Percentiles rank a stretch among this genome's conserved stretches.
Conservation (phyloP, 2,113 vertebrate species). For the Osmerus eperlanus region DNA sequence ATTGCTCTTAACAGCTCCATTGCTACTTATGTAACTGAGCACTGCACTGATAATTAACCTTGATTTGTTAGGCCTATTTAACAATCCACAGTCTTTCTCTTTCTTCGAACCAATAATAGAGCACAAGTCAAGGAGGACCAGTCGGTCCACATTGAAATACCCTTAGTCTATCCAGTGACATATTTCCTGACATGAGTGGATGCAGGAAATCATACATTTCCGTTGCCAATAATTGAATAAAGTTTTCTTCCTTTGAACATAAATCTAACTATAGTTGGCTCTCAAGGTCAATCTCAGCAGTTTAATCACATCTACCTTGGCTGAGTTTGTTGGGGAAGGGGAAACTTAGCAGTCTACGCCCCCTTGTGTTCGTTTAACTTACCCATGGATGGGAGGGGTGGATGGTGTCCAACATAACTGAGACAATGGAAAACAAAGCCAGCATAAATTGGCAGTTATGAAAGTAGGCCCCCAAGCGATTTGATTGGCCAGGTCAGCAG, state of each 20-base stretch:
- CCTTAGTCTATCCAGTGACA: conserved; percentile 1
- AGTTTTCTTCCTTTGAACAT: conserved; percentile 52
- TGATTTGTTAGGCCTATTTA: no score
- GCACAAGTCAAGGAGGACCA: conserved; percentile 15
- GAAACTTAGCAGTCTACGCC: conserved; percentile 69
- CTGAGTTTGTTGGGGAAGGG: conserved; percentile 37
- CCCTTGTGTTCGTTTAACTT: conserved; percentile 66
- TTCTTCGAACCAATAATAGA: background rate
- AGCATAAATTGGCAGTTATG: conserved; percentile 20
- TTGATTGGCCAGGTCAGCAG: conserved; percentile 66
- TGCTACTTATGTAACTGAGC: no score
- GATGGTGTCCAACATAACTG: conserved; percentile 13
- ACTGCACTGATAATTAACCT: no score
- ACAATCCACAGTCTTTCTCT: no score
- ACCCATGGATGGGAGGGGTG: conserved; percentile 8
- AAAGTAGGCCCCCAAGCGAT: conserved; percentile 43
- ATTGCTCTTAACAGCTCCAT: no score
- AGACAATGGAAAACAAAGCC: conserved; percentile 32
- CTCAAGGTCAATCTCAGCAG: conserved; percentile 58
- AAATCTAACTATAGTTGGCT: conserved; percentile 48
- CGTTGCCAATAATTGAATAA: conserved; percentile 54
- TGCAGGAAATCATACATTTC: conserved; percentile 35
- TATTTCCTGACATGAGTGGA: conserved; percentile 27
- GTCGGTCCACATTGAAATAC: conserved; percentile 19
- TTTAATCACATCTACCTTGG: conserved; percentile 53